A percentile compares a stretch with the other conserved stretches of the same genome.
Evolutionary conservation across 2,797 vertebrate species (phyloP).

Genomic region (Ctenopoma multispine): DNA sequence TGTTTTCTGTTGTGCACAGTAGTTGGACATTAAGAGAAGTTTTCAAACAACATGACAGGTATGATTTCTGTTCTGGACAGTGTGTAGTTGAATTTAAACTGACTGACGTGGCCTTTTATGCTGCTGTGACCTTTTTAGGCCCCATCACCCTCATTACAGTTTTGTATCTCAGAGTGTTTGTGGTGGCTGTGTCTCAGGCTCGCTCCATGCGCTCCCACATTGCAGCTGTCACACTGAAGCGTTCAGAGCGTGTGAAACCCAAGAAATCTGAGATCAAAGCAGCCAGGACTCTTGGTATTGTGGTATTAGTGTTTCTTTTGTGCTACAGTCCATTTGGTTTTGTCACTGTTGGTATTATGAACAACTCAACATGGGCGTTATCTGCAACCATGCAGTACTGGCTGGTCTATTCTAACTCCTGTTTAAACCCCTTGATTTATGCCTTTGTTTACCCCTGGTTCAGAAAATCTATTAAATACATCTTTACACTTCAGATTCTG

Average conservation of each 20-base stretch:
- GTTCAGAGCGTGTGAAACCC: too few species aligned
- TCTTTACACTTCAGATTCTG: slow-evolving; percentile 41
- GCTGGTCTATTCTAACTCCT: slow-evolving; percentile 72
- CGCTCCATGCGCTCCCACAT: too few species aligned
- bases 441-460: slow-evolving; percentile 42
- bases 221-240: too few species aligned
- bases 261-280: too few species aligned
- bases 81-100: slow-evolving; percentile 51
- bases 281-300: too few species aligned
- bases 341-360: slow-evolving; percentile 29
- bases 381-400: slow-evolving; percentile 49
- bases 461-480: slow-evolving; percentile 25
- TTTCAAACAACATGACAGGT: slow-evolving; percentile 18
- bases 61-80: slow-evolving; percentile 43
- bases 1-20: slow-evolving; percentile 12
- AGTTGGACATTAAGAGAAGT: not conserved
- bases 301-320: too few species aligned
- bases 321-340: slow-evolving; percentile 58
- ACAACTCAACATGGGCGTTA: not conserved
- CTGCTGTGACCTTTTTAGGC: slow-evolving; percentile 55
- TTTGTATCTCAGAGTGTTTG: slow-evolving; percentile 18
- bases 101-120: slow-evolving; percentile 39
- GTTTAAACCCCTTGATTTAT: slow-evolving; percentile 6
- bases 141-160: slow-evolving; percentile 51
- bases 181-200: not conserved